Evolutionary conservation across 2,797 vertebrate species (phyloP).

Genomic region (Neostethus bicornis): DNA sequence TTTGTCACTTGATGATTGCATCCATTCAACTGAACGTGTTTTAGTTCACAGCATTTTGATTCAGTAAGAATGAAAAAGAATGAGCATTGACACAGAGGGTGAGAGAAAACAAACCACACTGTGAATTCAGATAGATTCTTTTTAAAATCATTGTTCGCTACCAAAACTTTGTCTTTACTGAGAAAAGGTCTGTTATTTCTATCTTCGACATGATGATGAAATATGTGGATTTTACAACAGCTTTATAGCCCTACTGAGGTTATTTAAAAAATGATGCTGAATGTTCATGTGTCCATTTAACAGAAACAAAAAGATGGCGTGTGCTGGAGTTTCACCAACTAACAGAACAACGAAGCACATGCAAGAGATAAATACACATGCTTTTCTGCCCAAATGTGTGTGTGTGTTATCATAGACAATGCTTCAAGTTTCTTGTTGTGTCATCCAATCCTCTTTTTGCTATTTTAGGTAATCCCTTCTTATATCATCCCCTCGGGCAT

Average conservation of each 20-base stretch:
- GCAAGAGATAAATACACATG: constrained; percentile 17
- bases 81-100: neutral
- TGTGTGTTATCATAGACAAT: constrained; percentile 32
- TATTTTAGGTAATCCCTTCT: constrained; percentile 59
- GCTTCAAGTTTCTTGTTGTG: constrained; percentile 58
- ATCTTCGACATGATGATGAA: neutral
- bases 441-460: constrained; percentile 61
- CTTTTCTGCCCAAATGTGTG: constrained; percentile 1
- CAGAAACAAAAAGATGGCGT: neutral
- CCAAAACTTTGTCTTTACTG: neutral
- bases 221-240: constrained; percentile 25
- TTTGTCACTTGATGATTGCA: neutral
- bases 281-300: constrained; percentile 1
- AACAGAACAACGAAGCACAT: constrained; percentile 1
- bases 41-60: neutral
- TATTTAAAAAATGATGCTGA: constrained; percentile 10
- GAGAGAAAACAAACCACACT: neutral
- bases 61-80: constrained; percentile 3
- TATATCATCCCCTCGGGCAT: constrained; percentile 45
- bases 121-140: constrained; percentile 1
- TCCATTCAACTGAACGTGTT: neutral
- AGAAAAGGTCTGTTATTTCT: neutral
- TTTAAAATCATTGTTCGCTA: neutral
- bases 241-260: constrained; percentile 18
- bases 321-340: neutral